phyloP scores from a whole-genome alignment of 2,888 invertebrate species.

The Eudemis profundana region DNA sequence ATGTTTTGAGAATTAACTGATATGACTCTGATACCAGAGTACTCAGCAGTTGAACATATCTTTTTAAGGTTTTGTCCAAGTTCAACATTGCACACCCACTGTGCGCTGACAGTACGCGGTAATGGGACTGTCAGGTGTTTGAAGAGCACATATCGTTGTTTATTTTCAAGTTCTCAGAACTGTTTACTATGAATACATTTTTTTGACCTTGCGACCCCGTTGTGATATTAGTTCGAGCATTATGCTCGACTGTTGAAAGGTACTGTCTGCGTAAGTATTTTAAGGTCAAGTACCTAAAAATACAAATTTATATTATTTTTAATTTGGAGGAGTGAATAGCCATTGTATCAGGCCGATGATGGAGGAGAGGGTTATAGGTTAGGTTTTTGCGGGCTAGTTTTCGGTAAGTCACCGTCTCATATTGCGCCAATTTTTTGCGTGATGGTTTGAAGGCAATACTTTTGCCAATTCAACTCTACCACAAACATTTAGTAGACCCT shows the following conservation, averaged over 20 bases:
- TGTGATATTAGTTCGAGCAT: conserved; percentile 41
- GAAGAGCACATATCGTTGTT: conserved; percentile 67
- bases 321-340: too few species aligned
- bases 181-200: conserved; percentile 59
- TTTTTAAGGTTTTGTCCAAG: conserved; percentile 29
- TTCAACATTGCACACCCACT: conserved; percentile 49
- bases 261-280: conserved; percentile 51
- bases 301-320: neutral
- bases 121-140: conserved; percentile 78
- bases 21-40: too few species aligned
- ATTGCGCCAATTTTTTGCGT: too few species aligned
- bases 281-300: conserved; percentile 4
- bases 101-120: conserved; percentile 70
- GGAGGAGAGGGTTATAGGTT: too few species aligned
- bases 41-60: too few species aligned
- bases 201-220: conserved; percentile 58
- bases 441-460: too few species aligned
- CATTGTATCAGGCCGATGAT: too few species aligned
- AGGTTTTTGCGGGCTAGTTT: too few species aligned
- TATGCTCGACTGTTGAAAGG: conserved; percentile 45
- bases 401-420: too few species aligned
- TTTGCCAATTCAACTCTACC: too few species aligned
- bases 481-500: too few species aligned
- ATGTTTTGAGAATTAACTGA: too few species aligned
- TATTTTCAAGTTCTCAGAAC: conserved; percentile 68